These are phyloP conservation scores for Adelosebastes latens DNA, from an alignment of 2,797 vertebrate species.

Conservation along the genomic window DNA sequence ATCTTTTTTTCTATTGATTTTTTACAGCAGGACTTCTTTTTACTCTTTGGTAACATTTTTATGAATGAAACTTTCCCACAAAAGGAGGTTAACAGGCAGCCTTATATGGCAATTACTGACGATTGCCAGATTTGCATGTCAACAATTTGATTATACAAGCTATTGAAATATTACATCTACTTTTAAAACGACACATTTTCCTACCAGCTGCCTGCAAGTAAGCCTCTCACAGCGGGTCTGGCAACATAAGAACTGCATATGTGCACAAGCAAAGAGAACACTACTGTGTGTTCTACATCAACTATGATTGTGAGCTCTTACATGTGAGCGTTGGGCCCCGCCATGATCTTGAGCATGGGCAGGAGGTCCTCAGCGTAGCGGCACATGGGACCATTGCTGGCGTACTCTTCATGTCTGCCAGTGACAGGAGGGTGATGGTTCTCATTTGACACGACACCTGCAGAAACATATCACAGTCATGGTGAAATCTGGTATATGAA, in stretches of 20 bases:
- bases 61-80: neutral
- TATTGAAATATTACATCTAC: neutral
- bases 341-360: slow-evolving; percentile 89
- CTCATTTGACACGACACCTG: slow-evolving; percentile 87
- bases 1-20: neutral
- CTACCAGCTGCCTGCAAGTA: too few relatives aligned
- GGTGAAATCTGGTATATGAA: neutral
- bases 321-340: slow-evolving; percentile 83
- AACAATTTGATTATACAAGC: neutral
- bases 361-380: slow-evolving; percentile 91
- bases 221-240: too few relatives aligned
- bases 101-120: neutral
- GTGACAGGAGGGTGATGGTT: slow-evolving; percentile 84
- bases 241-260: too few relatives aligned
- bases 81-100: neutral
- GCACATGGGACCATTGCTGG: slow-evolving; percentile 91
- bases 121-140: neutral
- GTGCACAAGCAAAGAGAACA: too few relatives aligned
- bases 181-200: neutral
- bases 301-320: slow-evolving; percentile 48
- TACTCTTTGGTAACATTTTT: too few relatives aligned
- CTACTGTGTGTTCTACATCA: too few relatives aligned
- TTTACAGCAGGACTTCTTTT: accelerated
- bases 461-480: neutral
- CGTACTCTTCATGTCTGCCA: slow-evolving; percentile 79